These are phyloP conservation scores for Rhingia campestris DNA, from an alignment of 2,888 invertebrate species.

Conservation along the genomic window DNA sequence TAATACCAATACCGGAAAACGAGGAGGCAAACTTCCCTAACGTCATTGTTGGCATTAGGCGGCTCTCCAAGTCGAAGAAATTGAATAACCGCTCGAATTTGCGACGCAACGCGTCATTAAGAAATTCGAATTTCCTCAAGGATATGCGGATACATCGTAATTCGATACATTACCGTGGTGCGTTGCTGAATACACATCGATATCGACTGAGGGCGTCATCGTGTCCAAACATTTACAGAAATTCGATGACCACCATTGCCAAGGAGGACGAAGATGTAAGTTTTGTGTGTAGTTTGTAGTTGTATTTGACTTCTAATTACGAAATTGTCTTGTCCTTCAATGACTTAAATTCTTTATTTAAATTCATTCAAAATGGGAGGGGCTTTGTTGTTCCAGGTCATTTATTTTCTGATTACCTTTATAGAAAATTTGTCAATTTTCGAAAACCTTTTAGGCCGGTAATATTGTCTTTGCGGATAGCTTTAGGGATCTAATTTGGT, in stretches of 20 bases:
- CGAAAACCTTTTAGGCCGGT: too few relatives aligned
- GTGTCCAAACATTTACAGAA: conserved; percentile 94
- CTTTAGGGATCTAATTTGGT: too few relatives aligned
- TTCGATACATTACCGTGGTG: conserved; percentile 93
- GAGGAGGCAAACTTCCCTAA: conserved; percentile 67
- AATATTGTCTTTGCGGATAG: too few relatives aligned
- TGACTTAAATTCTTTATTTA: background rate
- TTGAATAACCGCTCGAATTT: conserved; percentile 80
- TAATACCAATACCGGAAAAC: conserved; percentile 79
- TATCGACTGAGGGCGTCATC: conserved; percentile 93
- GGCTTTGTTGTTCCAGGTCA: too few relatives aligned
- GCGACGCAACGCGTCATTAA: conserved; percentile 80
- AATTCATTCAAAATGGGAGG: background rate
- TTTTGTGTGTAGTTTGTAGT: conserved; percentile 46
- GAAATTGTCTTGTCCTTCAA: background rate
- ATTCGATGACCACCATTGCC: conserved; percentile 93
- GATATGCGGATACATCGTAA: conserved; percentile 88
- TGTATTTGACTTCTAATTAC: background rate
- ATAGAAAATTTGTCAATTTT: too few relatives aligned
- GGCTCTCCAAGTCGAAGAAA: conserved; percentile 79
- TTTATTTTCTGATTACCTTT: too few relatives aligned
- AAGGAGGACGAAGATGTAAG: conserved; percentile 90
- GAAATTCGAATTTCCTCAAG: conserved; percentile 87
- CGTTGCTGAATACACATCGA: conserved; percentile 91
- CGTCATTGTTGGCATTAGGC: conserved; percentile 78